A percentile compares a stretch with the other conserved stretches of the same genome.
Conservation (phyloP, 2,113 vertebrate genomes). For the Poeciliopsis turrubarensis region DNA sequence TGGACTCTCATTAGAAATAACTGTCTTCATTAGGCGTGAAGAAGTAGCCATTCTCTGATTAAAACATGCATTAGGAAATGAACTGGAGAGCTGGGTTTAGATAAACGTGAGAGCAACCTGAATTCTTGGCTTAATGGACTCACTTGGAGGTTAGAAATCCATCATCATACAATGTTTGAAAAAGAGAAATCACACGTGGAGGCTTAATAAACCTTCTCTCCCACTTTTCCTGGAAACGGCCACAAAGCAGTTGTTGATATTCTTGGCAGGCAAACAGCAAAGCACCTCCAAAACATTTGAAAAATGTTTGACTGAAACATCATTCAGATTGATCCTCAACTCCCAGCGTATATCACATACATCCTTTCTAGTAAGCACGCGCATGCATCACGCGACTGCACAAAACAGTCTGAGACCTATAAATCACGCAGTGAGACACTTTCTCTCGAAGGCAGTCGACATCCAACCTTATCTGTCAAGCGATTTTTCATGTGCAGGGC, state of each 20-base stretch:
- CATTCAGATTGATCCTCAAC: constrained; percentile 63
- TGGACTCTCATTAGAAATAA: constrained; percentile 25
- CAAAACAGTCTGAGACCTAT: constrained; percentile 56
- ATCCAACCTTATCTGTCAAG: constrained; percentile 11
- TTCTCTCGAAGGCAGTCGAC: constrained; percentile 37
- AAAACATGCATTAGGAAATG: constrained; percentile 36
- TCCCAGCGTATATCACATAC: constrained; percentile 48
- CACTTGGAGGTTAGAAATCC: constrained; percentile 1
- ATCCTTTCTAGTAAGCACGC: constrained; percentile 67
- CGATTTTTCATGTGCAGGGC: constrained; percentile 37
- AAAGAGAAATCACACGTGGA: constrained; percentile 2
- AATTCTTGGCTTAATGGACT: not conserved
- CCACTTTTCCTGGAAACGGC: constrained; percentile 1
- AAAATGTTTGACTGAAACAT: constrained; percentile 73
- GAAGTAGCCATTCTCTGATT: constrained; percentile 33
- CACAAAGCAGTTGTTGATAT: constrained; percentile 53
- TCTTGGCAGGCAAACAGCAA: constrained; percentile 46
- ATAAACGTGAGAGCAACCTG: not conserved
- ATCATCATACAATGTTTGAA: not conserved
- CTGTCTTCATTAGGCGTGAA: constrained; percentile 36
- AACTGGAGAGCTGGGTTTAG: constrained; percentile 25
- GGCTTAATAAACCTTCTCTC: not conserved
- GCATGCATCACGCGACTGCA: constrained; percentile 70
- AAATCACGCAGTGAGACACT: constrained; percentile 65
- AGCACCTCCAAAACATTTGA: constrained; percentile 57